These are phyloP conservation scores for Delichon dasypus DNA, from an alignment of 2,797 vertebrate genomes.

Conservation along the genomic window DNA sequence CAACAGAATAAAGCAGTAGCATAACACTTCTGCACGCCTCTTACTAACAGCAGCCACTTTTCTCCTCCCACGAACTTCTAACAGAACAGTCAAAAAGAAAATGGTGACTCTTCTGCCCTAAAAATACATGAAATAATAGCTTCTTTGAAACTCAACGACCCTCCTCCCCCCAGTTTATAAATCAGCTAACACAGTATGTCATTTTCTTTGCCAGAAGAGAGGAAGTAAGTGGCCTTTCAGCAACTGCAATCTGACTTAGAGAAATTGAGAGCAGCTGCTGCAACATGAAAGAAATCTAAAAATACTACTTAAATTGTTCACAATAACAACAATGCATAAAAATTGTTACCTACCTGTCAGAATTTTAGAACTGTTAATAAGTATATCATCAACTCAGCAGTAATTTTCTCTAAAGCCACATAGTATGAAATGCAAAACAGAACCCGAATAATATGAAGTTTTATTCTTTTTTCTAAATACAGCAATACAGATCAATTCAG, in stretches of 20 bases:
- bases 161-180: constrained; percentile 37
- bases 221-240: constrained; percentile 54
- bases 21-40: neutral
- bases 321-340: constrained; percentile 15
- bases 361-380: constrained; percentile 22
- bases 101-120: constrained; percentile 15
- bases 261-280: constrained; percentile 53
- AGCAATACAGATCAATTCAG: neutral
- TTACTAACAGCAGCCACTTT: neutral
- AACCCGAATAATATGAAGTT: neutral
- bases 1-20: neutral
- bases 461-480: neutral
- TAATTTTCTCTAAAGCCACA: constrained; percentile 17
- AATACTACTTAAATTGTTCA: constrained; percentile 56
- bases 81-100: constrained; percentile 32
- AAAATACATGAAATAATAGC: constrained; percentile 32
- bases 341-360: constrained; percentile 43
- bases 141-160: constrained; percentile 18
- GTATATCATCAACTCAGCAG: constrained; percentile 31
- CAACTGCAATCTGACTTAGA: constrained; percentile 23
- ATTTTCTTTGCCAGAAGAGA: constrained; percentile 52
- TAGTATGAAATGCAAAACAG: neutral
- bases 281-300: constrained; percentile 65
- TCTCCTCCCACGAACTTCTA: neutral
- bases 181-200: neutral